These are phyloP conservation scores for Dinomys branickii DNA, from an alignment of 2,113 vertebrate genomes.

Conservation along the genomic window DNA sequence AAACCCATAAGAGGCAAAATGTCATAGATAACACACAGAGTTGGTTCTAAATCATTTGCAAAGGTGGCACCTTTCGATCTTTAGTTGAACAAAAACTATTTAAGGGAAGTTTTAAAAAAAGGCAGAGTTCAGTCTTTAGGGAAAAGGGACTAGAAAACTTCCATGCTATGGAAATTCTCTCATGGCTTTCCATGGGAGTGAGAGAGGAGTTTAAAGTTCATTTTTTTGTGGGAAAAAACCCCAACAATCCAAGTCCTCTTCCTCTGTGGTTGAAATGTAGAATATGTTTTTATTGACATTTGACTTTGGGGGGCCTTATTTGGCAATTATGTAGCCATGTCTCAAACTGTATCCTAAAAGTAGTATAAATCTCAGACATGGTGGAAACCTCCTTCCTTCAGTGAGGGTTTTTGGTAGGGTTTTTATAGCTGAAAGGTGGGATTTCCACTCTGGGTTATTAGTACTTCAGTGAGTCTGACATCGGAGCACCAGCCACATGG, in stretches of 20 bases:
- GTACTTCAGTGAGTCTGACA: not conserved
- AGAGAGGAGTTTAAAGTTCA: slow-evolving; percentile 15
- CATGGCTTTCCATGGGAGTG: not conserved
- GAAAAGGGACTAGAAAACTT: not conserved
- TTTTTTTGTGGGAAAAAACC: not conserved
- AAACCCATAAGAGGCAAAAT: not conserved
- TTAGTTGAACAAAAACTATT: not conserved
- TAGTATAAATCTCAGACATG: not conserved
- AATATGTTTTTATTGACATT: slow-evolving; percentile 10
- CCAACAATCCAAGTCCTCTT: not conserved
- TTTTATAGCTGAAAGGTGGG: not conserved
- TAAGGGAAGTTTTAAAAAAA: not conserved
- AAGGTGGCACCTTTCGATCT: slow-evolving; percentile 22
- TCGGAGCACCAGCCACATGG: not conserved
- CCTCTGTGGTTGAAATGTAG: not conserved
- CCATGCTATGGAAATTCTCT: slow-evolving; percentile 31
- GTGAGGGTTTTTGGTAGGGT: not conserved
- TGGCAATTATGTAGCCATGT: not conserved
- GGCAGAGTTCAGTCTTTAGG: not conserved
- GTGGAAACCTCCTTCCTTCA: not conserved
- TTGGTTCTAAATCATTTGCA: not conserved
- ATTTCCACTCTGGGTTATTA: not conserved
- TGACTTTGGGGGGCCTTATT: not conserved
- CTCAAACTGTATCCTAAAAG: not conserved
- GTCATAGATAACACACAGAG: not conserved